phyloP scores from a whole-genome alignment of 2,113 vertebrate species.

The Chauna torquata region DNA sequence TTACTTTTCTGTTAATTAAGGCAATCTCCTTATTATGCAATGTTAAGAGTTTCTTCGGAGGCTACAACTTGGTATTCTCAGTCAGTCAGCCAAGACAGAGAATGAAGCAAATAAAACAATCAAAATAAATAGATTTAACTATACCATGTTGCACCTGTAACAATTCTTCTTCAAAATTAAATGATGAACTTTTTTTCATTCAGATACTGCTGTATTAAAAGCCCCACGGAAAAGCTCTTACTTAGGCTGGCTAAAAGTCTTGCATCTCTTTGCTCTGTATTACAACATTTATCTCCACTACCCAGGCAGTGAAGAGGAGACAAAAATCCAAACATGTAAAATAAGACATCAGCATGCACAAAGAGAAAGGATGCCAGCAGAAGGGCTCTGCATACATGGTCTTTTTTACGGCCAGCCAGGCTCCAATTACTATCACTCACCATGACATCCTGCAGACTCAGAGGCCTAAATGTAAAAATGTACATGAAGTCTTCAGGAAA shows the following conservation, averaged over 20 bases:
- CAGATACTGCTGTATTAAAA: not conserved
- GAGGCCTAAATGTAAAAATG: not conserved
- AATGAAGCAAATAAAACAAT: not conserved
- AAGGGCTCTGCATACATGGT: rapidly evolving
- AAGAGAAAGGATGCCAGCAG: not conserved
- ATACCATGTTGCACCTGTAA: not conserved
- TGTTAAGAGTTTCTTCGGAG: not conserved
- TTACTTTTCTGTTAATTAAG: not conserved
- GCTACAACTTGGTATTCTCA: not conserved
- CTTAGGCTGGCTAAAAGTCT: not conserved
- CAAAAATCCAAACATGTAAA: constrained; percentile 23
- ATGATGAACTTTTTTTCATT: not conserved
- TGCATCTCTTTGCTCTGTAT: not conserved
- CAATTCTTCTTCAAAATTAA: not conserved
- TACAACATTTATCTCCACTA: not conserved
- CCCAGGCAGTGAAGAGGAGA: not conserved
- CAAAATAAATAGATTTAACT: not conserved
- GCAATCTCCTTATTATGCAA: not conserved
- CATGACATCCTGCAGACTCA: not conserved
- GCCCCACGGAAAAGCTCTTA: not conserved
- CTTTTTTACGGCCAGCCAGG: not conserved
- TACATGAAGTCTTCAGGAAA: not conserved
- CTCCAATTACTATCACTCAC: not conserved
- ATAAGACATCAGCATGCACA: not conserved
- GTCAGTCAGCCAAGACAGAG: not conserved